Evolutionary conservation across 64 coral and sea anemone genomes (phyloP).

Genomic region (Dendronephthya gigantea): DNA sequence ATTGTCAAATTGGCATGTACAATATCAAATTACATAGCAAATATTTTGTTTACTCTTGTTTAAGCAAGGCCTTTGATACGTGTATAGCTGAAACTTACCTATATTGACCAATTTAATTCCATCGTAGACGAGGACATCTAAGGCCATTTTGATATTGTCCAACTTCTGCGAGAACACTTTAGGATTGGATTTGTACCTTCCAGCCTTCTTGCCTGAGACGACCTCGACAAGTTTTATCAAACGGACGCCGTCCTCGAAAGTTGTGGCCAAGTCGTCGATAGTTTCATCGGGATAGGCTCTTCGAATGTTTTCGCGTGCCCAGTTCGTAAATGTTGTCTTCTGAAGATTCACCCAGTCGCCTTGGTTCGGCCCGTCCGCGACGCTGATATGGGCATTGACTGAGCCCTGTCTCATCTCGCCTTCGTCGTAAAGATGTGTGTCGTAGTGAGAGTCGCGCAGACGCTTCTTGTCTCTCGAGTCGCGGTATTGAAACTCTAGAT

Average conservation of each 20-base stretch:
- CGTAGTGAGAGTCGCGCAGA: not conserved
- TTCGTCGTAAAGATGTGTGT: not conserved
- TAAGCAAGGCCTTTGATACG: not conserved
- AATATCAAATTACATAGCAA: not conserved
- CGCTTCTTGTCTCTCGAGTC: not conserved
- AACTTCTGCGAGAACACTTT: conserved; percentile 73
- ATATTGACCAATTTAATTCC: conserved; percentile 96
- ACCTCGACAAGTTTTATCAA: conserved; percentile 79
- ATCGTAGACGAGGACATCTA: conserved; percentile 56
- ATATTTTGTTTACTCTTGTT: not conserved
- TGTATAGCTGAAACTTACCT: conserved; percentile 41
- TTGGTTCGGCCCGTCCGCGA: conserved; percentile 27
- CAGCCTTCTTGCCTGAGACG: conserved; percentile 64
- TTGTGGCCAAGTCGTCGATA: conserved; percentile 33
- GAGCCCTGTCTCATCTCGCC: not conserved
- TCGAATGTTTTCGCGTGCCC: conserved; percentile 68
- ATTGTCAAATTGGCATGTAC: not conserved
- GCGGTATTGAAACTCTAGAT: conserved; percentile 4
- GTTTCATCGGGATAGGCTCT: conserved; percentile 47
- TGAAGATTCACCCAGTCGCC: conserved; percentile 93
- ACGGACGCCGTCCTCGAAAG: conserved; percentile 64
- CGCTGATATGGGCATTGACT: not conserved
- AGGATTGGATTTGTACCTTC: conserved; percentile 53
- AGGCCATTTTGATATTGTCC: conserved; percentile 72
- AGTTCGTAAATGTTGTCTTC: conserved; percentile 84